Base-by-base conservation (phyloP, 2,113 vertebrate species). In the Neofelis nebulosa region DNA sequence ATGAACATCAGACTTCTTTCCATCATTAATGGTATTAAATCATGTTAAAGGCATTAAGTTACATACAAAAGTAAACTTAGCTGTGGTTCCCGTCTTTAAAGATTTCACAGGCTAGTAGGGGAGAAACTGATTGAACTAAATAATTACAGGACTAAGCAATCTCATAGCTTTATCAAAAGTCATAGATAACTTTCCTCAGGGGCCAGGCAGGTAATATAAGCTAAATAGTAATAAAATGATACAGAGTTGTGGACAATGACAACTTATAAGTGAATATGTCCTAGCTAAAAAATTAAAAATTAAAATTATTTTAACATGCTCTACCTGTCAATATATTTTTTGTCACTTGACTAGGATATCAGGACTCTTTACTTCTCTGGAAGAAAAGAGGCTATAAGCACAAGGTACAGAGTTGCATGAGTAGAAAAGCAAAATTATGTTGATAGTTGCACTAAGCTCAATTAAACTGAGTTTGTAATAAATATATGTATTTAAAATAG, bases 381-480 rank as follows among this genome's bases (percentile, higher is more conserved):
- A 87, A 55, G 27, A 68, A 79, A 94, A 91, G 3, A 82, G 33
- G 2, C 25, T 91, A n/a, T 50, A 66, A 55, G 36, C 11, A 79
- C 36, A 68, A 73, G 16, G 23, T 18, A 55, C 41, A 81, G 48
- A 94, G 16, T 25, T 82, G 6, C 23, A 36, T 52, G 4, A 65
- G 10, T 14, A 94, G 21, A 93, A 68, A 78, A 25, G 21, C 81
- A 69, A 81, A 41, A 36, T 18, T 29, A 12, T 36, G 9, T 21
- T 52, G 6, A 78, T 52, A 97, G 5, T 4, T 91, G 4, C 41
- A 55, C 25, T 83, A 96, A 57, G 2, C 3, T 5, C 9, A 71
- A 71, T 91, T 91, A 71, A 88, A 55, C 16, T 23, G 45, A 90
- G 12, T 95, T 87, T 94, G 16, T 71, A 91, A 68, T 87, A 83